phyloP scores from a whole-genome alignment of 2,113 vertebrate species.

The Megaleporinus macrocephalus region DNA sequence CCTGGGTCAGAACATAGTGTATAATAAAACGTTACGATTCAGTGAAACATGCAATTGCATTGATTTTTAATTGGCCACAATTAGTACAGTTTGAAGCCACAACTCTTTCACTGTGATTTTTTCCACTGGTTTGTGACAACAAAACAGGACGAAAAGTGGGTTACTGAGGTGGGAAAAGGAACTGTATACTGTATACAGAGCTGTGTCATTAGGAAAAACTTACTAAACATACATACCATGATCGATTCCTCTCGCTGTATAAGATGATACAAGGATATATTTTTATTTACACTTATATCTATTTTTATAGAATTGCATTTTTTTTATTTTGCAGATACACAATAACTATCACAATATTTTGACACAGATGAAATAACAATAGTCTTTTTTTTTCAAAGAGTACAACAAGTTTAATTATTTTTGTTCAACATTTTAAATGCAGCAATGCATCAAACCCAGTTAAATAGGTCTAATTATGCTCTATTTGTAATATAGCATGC shows the following conservation, averaged over 20 bases:
- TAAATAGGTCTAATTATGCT: no score
- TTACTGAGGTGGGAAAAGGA: not conserved
- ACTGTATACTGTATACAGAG: not conserved
- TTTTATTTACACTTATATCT: not conserved
- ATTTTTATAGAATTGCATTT: not conserved
- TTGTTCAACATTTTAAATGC: no score
- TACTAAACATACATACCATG: constrained; percentile 71
- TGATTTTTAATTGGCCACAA: not conserved
- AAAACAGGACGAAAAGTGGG: not conserved
- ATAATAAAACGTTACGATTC: not conserved
- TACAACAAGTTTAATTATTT: no score
- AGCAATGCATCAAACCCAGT: no score
- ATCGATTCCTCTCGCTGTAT: constrained; percentile 64
- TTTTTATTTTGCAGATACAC: no score
- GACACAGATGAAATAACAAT: no score
- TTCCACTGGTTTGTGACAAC: not conserved
- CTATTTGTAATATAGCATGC: no score
- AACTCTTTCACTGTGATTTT: not conserved
- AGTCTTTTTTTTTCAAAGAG: no score
- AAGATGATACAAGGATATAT: constrained; percentile 42
- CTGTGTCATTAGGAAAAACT: constrained; percentile 21
- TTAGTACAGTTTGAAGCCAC: not conserved
- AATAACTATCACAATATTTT: no score
- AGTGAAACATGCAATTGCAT: not conserved
- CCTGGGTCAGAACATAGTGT: not conserved